phyloP scores from a whole-genome alignment of 2,797 vertebrate genomes.

The Sebastes nivosus region DNA sequence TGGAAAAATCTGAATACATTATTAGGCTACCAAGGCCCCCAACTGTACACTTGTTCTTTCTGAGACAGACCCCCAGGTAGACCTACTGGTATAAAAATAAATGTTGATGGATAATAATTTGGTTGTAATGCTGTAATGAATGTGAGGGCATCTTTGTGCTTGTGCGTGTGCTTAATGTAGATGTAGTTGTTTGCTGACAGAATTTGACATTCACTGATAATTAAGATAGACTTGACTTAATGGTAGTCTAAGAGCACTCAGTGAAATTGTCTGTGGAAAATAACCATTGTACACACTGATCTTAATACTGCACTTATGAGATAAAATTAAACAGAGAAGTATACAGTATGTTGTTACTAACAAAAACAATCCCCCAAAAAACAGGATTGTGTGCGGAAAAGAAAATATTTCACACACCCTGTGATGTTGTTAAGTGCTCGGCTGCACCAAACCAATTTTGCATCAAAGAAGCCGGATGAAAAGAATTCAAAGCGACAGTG shows the following conservation, averaged over 20 bases:
- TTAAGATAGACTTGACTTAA: not conserved
- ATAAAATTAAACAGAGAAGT: conserved; percentile 34
- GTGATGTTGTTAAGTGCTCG: conserved; percentile 69
- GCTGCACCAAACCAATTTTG: conserved; percentile 71
- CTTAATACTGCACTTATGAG: conserved; percentile 12
- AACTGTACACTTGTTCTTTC: not conserved
- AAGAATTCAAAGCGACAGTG: conserved; percentile 68
- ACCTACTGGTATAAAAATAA: not conserved
- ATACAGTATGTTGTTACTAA: conserved; percentile 10
- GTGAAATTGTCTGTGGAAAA: conserved; percentile 8
- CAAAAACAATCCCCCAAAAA: conserved; percentile 20
- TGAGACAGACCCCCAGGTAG: not conserved
- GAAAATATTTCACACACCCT: conserved; percentile 50
- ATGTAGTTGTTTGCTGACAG: not conserved
- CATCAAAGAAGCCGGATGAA: conserved; percentile 75
- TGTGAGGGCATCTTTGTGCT: not conserved
- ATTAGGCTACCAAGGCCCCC: not conserved
- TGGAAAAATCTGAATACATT: not conserved
- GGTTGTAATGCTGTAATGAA: not conserved
- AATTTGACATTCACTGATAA: not conserved
- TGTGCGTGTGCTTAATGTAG: not conserved
- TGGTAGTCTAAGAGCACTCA: not conserved
- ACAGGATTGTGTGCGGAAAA: conserved; percentile 30
- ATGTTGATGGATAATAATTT: not conserved
- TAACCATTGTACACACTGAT: conserved; percentile 5